Conservation (phyloP, 2,797 vertebrate genomes). For the Alcedo atthis region DNA sequence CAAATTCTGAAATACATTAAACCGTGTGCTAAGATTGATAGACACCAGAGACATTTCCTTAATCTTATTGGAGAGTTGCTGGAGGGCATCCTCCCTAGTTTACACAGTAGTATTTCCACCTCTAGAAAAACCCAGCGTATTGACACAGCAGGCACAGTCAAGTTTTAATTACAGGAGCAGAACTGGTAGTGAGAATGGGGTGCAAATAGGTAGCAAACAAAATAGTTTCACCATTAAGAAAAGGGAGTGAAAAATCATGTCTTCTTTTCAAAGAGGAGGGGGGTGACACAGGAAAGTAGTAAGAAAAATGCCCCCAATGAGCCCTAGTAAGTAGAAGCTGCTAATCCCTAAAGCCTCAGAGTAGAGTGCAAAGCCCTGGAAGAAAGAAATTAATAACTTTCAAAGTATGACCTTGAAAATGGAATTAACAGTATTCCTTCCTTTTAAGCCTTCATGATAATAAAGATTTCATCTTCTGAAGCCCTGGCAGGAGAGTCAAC, state of each 20-base stretch:
- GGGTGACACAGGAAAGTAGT: neutral
- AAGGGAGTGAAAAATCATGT: neutral
- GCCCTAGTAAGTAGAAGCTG: conserved; percentile 53
- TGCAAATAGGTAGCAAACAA: neutral
- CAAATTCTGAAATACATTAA: conserved; percentile 61
- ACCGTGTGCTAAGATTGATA: conserved; percentile 35
- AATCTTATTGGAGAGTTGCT: conserved; percentile 58
- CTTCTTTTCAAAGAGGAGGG: neutral
- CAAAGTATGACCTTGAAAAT: conserved; percentile 77
- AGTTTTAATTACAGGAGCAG: conserved; percentile 48
- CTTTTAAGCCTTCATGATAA: conserved; percentile 76
- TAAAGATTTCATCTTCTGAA: conserved; percentile 78
- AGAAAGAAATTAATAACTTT: conserved; percentile 79
- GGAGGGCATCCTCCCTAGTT: conserved; percentile 40
- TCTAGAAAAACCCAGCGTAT: conserved; percentile 16
- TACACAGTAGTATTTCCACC: conserved; percentile 5
- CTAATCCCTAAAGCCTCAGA: conserved; percentile 74
- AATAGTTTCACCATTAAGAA: neutral
- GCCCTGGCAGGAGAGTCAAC: conserved; percentile 50
- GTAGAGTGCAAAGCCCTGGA: conserved; percentile 61
- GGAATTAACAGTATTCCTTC: conserved; percentile 75
- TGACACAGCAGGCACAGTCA: conserved; percentile 5
- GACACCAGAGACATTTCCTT: conserved; percentile 59
- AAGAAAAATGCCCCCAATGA: conserved; percentile 10
- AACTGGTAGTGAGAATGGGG: neutral